Base-by-base conservation (phyloP, 2,113 vertebrate genomes). In the Sebastes schlegelii region DNA sequence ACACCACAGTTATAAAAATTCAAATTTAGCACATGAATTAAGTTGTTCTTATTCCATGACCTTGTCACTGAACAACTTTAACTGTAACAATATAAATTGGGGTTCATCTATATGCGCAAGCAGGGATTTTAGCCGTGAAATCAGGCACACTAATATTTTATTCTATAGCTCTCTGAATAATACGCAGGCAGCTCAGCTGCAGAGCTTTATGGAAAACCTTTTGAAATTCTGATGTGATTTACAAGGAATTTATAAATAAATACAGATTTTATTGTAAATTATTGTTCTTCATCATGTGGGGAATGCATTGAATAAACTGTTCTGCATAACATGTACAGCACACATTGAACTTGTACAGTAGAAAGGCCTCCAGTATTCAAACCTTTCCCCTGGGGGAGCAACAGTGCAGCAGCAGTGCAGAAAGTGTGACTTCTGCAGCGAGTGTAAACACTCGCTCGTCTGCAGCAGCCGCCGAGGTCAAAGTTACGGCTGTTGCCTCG, bases 11-110 rank as follows among this genome's bases (percentile, higher is more conserved):
- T 91, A 81, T 89, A 91, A 89, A 91, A 92, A 92, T 91, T 92
- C 91, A 87, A 88, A 93, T 92, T 83, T 91, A 93, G 90, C 87
- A 84, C 86, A 91, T 90, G 88, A 90, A 89, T 92, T 94, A 93
- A 89, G 91, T 90, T 91, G 86, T 92, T 92, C 87, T 86, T 88
- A 63, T 91, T 92, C 79, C 77, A 76, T 77, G 87, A 91, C 93
- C 92, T 92, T 92, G 91, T 90, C 92, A 83, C 76, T 45, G 86
- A 88, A 83, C 83, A 92, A 87, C 91, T 92, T 93, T 94, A 93
- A 91, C 81, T 84, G 74, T 90, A 90, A 86, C 88, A 88, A 83
- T 93, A 93, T 93, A 92, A 93, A 92, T 91, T 79, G 91, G 82
- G 77, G 73, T 89, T 90, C 90, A 89, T 92, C 88, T 91, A 81